Percentiles rank a stretch among this genome's conserved stretches.
These are phyloP conservation scores for Hafferia zeledoni DNA, from an alignment of 2,797 vertebrate species.

Conservation along the genomic window DNA sequence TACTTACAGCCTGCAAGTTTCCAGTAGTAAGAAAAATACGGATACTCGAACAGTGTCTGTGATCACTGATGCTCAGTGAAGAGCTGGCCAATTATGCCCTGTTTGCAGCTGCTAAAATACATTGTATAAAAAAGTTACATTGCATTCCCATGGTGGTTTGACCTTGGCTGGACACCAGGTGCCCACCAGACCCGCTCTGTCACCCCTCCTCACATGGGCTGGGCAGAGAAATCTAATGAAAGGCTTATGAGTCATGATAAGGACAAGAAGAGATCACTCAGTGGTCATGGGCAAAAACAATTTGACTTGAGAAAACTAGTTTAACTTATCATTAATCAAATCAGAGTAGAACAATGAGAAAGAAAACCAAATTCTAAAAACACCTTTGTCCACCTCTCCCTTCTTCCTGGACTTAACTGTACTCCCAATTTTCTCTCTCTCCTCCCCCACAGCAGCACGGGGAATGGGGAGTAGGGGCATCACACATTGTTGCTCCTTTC, in stretches of 20 bases:
- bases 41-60: neutral
- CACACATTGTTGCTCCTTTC: accelerated
- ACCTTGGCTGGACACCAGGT: neutral
- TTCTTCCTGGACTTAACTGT: neutral
- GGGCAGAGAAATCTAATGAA: neutral
- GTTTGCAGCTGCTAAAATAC: neutral
- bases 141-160: neutral
- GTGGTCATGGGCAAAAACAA: neutral
- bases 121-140: neutral
- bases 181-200: neutral
- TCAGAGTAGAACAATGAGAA: neutral
- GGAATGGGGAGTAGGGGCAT: neutral
- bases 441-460: neutral
- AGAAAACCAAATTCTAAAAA: neutral
- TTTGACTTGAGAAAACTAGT: neutral
- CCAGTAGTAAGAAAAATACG: neutral
- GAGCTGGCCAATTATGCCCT: neutral
- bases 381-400: neutral
- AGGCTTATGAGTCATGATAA: accelerated
- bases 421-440: neutral
- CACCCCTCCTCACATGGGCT: neutral
- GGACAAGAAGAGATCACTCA: neutral
- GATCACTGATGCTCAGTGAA: neutral
- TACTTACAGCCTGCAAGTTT: neutral
- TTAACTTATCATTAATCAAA: neutral